A percentile compares a stretch with the other conserved stretches of the same genome.
phyloP scores from a whole-genome alignment of 2,797 vertebrate species.

The Gallinago nigripennis region DNA sequence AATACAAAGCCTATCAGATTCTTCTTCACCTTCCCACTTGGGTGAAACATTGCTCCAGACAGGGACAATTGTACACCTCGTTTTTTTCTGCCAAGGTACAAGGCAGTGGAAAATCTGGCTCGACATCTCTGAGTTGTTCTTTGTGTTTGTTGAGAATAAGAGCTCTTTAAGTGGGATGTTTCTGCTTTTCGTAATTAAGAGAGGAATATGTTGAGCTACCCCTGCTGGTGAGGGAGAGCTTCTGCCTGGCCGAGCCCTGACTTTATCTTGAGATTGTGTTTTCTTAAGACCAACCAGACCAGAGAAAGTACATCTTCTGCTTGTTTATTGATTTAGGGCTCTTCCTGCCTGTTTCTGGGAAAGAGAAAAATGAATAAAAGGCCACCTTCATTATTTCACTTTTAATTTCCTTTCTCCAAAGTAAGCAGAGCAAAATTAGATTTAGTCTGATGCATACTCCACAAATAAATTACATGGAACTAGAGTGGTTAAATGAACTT shows the following conservation, averaged over 20 bases:
- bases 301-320: constrained; percentile 33
- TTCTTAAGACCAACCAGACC: neutral
- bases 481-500: constrained; percentile 58
- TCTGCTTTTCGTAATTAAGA: neutral
- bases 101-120: neutral
- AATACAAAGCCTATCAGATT: neutral
- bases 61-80: neutral
- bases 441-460: constrained; percentile 41
- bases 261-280: neutral
- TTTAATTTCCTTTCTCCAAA: constrained; percentile 62
- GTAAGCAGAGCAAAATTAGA: constrained; percentile 64
- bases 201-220: neutral
- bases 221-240: neutral
- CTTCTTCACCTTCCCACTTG: neutral
- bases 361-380: neutral
- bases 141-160: neutral
- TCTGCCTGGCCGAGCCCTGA: neutral
- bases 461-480: constrained; percentile 48
- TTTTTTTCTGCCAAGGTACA: neutral
- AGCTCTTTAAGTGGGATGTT: neutral
- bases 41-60: fast-evolving
- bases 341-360: constrained; percentile 60
- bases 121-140: neutral
- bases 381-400: constrained; percentile 45
- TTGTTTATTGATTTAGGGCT: constrained; percentile 60